These are phyloP conservation scores for Helicoverpa assulta DNA, from an alignment of 2,888 invertebrate species.

Conservation along the genomic window DNA sequence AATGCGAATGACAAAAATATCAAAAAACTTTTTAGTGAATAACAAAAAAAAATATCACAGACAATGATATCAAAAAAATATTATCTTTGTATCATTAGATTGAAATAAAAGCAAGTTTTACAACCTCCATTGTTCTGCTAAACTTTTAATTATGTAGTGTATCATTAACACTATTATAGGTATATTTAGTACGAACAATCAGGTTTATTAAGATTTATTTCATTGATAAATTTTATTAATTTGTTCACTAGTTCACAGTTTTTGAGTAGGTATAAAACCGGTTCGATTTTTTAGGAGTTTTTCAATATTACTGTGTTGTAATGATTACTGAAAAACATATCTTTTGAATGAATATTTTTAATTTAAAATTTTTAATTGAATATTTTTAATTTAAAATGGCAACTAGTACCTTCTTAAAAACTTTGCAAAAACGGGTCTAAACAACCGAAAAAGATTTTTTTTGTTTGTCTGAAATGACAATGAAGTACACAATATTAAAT, in stretches of 20 bases:
- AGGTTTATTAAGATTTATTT: conserved; percentile 11
- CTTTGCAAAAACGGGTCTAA: no score
- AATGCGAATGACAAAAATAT: not conserved
- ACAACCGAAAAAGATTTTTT: no score
- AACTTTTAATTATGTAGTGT: conserved; percentile 38
- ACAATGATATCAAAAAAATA: conserved; percentile 19
- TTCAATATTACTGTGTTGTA: no score
- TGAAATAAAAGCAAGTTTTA: conserved; percentile 31
- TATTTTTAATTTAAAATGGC: no score
- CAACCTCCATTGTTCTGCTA: conserved; percentile 24
- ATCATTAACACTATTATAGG: conserved; percentile 18
- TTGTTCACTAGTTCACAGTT: not conserved
- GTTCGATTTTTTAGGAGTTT: no score
- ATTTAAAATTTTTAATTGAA: no score
- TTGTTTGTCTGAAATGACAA: no score
- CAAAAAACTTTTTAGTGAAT: not conserved
- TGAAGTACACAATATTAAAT: no score
- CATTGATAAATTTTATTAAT: not conserved
- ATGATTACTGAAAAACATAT: no score
- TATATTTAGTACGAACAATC: conserved; percentile 6
- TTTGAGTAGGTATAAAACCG: not conserved
- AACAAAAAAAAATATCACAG: conserved; percentile 6
- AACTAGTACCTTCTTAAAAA: no score
- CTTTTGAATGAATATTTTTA: no score
- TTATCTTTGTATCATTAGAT: conserved; percentile 44